A percentile compares a stretch with the other conserved stretches of the same genome.
Evolutionary conservation across 2,797 vertebrate species (phyloP).

Genomic region (Carapus acus): DNA sequence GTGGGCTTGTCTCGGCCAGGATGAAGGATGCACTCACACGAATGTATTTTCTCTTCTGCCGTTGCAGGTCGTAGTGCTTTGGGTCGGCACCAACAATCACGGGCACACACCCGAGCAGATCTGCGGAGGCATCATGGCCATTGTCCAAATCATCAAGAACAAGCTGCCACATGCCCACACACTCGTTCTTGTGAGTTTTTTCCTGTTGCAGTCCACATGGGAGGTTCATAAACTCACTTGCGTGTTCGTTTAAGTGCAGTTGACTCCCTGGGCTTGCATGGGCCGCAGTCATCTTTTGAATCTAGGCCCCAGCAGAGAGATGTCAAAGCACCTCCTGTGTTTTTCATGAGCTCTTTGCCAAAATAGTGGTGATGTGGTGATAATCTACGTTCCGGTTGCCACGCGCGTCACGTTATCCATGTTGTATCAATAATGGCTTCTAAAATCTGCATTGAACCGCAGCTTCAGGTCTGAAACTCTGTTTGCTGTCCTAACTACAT

Average conservation of each 20-base stretch:
- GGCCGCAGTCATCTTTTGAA: neutral
- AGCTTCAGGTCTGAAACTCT: neutral
- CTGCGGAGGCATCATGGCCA: constrained; percentile 80
- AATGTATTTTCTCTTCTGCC: constrained; percentile 23
- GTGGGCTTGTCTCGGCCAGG: constrained; percentile 39
- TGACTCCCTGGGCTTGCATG: too few species aligned
- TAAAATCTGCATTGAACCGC: too few species aligned
- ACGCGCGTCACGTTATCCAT: too few species aligned
- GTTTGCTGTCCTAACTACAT: neutral
- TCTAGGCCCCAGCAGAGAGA: neutral
- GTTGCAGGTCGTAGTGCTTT: constrained; percentile 83
- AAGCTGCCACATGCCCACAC: constrained; percentile 80
- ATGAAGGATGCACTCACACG: too few species aligned
- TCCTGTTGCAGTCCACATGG: constrained; percentile 7
- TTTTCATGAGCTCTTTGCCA: neutral
- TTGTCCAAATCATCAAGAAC: constrained; percentile 78
- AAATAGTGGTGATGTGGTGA: neutral
- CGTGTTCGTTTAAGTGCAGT: constrained; percentile 15
- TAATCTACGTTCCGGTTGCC: neutral
- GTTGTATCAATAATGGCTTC: too few species aligned
- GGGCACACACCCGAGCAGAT: constrained; percentile 83
- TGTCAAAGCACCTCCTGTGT: neutral
- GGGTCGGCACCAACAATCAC: constrained; percentile 90
- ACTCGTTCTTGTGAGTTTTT: constrained; percentile 79
- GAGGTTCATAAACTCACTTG: neutral